Conservation (phyloP, 1,140 invertebrate species). For the Galendromus occidentalis region DNA sequence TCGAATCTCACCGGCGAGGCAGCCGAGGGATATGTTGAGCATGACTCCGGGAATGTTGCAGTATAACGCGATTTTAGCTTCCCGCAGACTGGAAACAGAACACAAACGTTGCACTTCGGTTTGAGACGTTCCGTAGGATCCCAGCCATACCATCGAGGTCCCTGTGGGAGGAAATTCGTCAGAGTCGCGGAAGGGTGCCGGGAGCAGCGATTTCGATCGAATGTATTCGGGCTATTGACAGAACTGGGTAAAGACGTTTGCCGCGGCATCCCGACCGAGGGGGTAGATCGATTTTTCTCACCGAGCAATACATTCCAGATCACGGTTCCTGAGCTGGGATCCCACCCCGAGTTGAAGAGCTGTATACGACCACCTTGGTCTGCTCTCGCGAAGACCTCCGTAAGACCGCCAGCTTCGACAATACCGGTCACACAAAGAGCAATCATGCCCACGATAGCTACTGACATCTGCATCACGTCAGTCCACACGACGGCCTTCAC, state of each 20-base stretch:
- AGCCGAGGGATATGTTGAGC: constrained; percentile 20
- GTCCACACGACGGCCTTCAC: constrained; percentile 34
- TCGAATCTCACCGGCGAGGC: constrained; percentile 21
- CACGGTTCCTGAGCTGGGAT: constrained; percentile 33
- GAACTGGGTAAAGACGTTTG: too few species aligned
- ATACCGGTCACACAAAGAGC: constrained; percentile 47
- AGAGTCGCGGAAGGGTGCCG: too few species aligned
- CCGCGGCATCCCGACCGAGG: too few species aligned
- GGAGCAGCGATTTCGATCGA: too few species aligned
- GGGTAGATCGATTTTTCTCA: background rate
- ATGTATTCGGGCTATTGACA: too few species aligned
- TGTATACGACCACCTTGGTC: constrained; percentile 45
- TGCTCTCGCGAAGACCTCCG: constrained; percentile 29
- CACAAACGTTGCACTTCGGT: constrained; percentile 10
- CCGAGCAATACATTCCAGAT: background rate
- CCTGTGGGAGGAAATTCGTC: too few species aligned
- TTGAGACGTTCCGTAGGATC: background rate
- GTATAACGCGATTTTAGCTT: constrained; percentile 15
- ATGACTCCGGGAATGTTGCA: constrained; percentile 19
- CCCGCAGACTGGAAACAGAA: background rate
- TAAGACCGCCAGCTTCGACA: constrained; percentile 39
- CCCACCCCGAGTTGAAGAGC: constrained; percentile 46
- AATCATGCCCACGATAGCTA: constrained; percentile 51
- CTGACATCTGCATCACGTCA: constrained; percentile 36
- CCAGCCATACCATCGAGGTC: background rate